Percentiles rank a stretch among this genome's conserved stretches.
Evolutionary conservation across 2,113 vertebrate genomes (phyloP).

Genomic region (Anser cygnoides): DNA sequence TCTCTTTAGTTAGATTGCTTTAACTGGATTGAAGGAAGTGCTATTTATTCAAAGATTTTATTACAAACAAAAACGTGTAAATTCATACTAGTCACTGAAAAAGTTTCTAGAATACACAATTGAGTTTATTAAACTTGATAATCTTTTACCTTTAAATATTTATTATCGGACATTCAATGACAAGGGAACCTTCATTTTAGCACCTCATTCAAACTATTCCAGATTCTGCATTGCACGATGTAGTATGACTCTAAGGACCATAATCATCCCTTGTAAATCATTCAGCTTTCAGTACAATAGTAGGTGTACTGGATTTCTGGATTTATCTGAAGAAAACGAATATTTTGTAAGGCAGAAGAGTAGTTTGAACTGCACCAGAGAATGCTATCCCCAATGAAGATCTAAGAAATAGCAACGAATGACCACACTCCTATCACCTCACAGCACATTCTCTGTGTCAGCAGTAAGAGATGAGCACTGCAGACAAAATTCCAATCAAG

Average conservation of each 20-base stretch:
- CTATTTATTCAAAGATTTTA: background rate
- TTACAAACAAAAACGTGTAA: background rate
- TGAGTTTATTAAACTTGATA: background rate
- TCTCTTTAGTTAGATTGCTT: background rate
- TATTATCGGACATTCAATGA: background rate
- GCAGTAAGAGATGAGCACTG: background rate
- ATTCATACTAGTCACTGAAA: background rate
- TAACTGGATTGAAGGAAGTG: background rate
- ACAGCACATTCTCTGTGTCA: background rate
- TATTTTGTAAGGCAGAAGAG: background rate
- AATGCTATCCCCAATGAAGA: background rate
- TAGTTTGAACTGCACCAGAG: background rate
- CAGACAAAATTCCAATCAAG: background rate
- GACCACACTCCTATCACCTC: background rate
- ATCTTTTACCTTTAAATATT: background rate
- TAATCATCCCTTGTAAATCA: background rate
- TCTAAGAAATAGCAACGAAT: background rate
- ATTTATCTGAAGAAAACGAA: background rate
- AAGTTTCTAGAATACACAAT: background rate
- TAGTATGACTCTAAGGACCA: background rate
- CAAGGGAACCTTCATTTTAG: background rate
- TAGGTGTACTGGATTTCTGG: background rate
- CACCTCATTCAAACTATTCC: background rate
- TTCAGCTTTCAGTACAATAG: background rate
- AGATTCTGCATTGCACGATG: background rate